Evolutionary conservation across 2,797 vertebrate genomes (phyloP), one percentile per base, ranked within the genome.

Genomic region (Bufotes viridis): DNA sequence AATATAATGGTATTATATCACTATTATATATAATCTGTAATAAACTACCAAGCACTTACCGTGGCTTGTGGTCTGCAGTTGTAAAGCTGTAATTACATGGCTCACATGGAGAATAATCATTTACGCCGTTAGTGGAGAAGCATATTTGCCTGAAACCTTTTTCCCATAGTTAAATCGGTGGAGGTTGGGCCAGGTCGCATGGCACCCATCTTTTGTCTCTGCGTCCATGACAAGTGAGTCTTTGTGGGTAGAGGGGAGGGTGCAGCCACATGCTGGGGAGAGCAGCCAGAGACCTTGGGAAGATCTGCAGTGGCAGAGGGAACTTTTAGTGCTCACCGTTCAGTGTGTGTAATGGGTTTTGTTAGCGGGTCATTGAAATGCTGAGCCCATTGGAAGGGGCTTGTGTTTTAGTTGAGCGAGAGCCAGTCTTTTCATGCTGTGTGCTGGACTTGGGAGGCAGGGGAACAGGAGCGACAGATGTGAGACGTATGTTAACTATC

Each of bases 331-430:
- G 85, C 53, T 14, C 78, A 49, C 81, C 78, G 81, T 74, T 79
- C 55, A 83, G 69, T 72, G 80, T 29, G 58, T 89, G 74, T 79
- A 80, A 89, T 84, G 81, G 72, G 51, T 89, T 89, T 89, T 89
- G 80, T 89, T 84, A 83, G 70, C 74, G 53, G 55, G 81, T 80
- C 74, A 89, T 89, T 89, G 85, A 89, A 87, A 87, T 89, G 75
- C 85, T 49, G 75, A 83, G 70, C 26, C 88, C 85, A 53, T 87
- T 80, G 75, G 88, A 87, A 18, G 53, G 87, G 55, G 65, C 24
- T 84, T 89, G 74, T 89, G 65, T 89, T 89, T 83, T 84, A 78
- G 74, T 82, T 89, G 88, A 89, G 81, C 7, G 1, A n/a, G 24
- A 72, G 85, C 85, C 85, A 87, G 74, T 26, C 34, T 74, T 57